Evolutionary conservation across 2,113 vertebrate species (phyloP), one percentile per base, ranked within the genome.

Genomic region (Dinomys branickii): DNA sequence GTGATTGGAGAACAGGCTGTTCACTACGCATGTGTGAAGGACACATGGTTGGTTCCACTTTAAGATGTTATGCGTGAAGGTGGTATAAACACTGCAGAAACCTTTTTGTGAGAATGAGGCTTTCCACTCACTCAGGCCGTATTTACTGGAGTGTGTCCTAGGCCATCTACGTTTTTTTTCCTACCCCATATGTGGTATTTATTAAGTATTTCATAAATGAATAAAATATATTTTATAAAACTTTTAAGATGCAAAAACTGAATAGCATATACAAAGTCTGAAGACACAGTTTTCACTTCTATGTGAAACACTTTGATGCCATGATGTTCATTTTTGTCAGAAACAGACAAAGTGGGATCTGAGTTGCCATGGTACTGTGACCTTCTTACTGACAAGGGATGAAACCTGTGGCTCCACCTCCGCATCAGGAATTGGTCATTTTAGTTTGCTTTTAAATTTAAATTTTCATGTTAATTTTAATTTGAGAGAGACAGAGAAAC

Each of bases 121-220:
- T 58, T 86, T 44, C 33, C 47, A 0, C 2, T 11, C 69, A n/a
- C 41, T 75, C 73, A 47, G 73, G 20, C 19, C 5, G 26, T 0
- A 1, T 10, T 4, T 35, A 26, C 17, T 28, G 38, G 28, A 28
- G 12, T 5, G 24, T 3, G 14, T 63, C 59, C 17, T 19, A 52
- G 26, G 13, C 3, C 9, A 0, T 0, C 0, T 7, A 4, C 0
- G 4, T 30, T 50, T 50, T 50, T 50, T 50, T 85, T 91, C 52
- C 56, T 81, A 85, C 26, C 7, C 38, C 77, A 77, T 38, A 73
- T 30, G 47, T 54, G 56, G n/a, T 92, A 22, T 67, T 83, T 13
- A 28, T 81, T 90, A 95, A 94, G 56, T 73, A 91, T 41, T 95
- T 56, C 92, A 87, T 92, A 54, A 82, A 91, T 83, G n/a, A 91